Evolutionary conservation across 2,888 invertebrate genomes (phyloP).

Genomic region (Stenotaenia linearis): DNA sequence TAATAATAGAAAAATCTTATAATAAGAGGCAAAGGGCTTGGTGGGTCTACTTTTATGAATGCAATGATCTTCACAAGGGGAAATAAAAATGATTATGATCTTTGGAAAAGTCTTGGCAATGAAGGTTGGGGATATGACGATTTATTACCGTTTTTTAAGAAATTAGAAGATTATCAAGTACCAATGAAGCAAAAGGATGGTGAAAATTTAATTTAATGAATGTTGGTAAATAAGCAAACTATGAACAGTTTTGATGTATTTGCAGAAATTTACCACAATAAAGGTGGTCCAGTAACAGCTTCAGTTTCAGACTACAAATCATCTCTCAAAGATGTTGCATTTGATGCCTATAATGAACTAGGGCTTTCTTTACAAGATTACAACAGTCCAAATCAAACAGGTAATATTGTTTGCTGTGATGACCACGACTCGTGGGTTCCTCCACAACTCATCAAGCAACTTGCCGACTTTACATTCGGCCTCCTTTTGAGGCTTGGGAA

Average conservation of each 20-base stretch:
- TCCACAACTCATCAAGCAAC: no score
- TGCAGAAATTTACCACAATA: constrained; percentile 36
- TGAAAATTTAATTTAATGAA: neutral
- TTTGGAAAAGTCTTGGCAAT: constrained; percentile 49
- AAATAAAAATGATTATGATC: constrained; percentile 49
- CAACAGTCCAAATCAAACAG: constrained; percentile 38
- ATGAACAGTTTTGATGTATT: neutral
- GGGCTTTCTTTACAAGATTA: constrained; percentile 39
- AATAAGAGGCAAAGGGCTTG: constrained; percentile 47
- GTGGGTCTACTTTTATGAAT: constrained; percentile 50
- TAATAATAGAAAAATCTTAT: constrained; percentile 27
- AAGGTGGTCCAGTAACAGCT: constrained; percentile 38
- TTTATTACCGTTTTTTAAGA: constrained; percentile 50
- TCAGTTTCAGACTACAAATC: constrained; percentile 37
- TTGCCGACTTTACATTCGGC: no score
- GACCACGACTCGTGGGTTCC: no score
- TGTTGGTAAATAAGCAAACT: neutral
- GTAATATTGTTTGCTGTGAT: constrained; percentile 35
- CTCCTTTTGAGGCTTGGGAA: no score
- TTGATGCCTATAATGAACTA: constrained; percentile 37
- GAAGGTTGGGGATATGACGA: constrained; percentile 50
- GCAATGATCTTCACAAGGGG: constrained; percentile 51
- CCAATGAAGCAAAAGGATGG: constrained; percentile 10
- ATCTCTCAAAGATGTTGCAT: constrained; percentile 36
- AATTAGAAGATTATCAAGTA: constrained; percentile 44